A percentile compares a stretch with the other conserved stretches of the same genome.
phyloP scores from a whole-genome alignment of 2,113 vertebrate genomes.

The Callospermophilus lateralis region DNA sequence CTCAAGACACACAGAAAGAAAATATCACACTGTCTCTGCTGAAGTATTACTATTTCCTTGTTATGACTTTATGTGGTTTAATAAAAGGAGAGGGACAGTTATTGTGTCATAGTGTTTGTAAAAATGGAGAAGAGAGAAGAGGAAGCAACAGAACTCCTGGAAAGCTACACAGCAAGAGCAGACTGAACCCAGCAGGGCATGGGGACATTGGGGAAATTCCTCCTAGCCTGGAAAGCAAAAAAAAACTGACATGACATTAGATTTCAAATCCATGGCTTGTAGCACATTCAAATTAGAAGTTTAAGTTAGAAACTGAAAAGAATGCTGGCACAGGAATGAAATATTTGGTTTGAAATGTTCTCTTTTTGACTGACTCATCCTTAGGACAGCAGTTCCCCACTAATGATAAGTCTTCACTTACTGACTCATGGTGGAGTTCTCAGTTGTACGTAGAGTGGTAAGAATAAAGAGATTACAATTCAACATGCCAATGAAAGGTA shows the following conservation, averaged over 20 bases:
- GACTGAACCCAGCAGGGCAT: background rate
- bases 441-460: background rate
- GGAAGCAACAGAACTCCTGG: conserved; percentile 75
- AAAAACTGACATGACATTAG: background rate
- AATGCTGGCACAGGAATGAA: background rate
- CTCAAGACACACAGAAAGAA: conserved; percentile 9
- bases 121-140: conserved; percentile 75
- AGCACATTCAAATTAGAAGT: background rate
- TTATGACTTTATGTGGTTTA: conserved; percentile 77
- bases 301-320: background rate
- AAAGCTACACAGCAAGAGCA: conserved; percentile 49
- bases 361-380: background rate
- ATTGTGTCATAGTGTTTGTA: background rate
- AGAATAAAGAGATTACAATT: background rate
- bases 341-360: background rate
- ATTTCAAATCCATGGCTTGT: background rate
- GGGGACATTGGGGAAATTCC: conserved; percentile 69
- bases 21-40: background rate
- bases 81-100: conserved; percentile 54
- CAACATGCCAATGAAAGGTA: background rate
- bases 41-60: background rate
- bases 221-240: conserved; percentile 51
- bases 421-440: background rate
- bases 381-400: background rate
- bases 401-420: background rate